A percentile compares a stretch with the other conserved stretches of the same genome.
Conservation (phyloP, 1,140 invertebrate species). For the Limonius californicus region DNA sequence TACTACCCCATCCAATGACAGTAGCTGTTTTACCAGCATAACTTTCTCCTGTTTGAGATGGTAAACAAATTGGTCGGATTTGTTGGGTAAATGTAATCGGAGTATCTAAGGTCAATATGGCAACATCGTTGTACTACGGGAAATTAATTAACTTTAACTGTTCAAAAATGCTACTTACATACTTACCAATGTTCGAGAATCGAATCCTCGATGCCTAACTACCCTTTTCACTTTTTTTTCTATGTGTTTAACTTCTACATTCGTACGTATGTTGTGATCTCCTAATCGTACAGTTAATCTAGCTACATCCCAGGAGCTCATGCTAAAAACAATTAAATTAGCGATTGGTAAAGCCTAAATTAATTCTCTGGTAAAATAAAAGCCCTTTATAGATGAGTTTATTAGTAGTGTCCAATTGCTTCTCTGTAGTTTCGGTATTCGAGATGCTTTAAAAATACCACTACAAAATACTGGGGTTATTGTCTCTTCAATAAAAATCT, state of each 20-base stretch:
- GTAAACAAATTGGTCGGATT: constrained; percentile 80
- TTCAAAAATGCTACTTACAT: too few species aligned
- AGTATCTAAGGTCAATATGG: constrained; percentile 75
- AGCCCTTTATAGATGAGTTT: too few species aligned
- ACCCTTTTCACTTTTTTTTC: constrained; percentile 75
- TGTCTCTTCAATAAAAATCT: too few species aligned
- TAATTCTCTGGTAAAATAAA: too few species aligned
- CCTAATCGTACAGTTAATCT: constrained; percentile 74
- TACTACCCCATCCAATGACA: constrained; percentile 81
- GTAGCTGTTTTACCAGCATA: constrained; percentile 69
- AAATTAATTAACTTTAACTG: constrained; percentile 9
- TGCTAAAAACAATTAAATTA: constrained; percentile 55
- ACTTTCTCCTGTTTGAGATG: constrained; percentile 50
- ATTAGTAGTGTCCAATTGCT: too few species aligned
- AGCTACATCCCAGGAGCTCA: constrained; percentile 84
- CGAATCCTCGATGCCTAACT: constrained; percentile 78
- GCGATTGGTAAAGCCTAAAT: neutral
- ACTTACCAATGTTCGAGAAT: constrained; percentile 74
- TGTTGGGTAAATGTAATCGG: constrained; percentile 70
- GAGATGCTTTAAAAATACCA: too few species aligned
- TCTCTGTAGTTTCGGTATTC: too few species aligned
- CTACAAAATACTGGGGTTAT: too few species aligned
- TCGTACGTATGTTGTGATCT: constrained; percentile 75
- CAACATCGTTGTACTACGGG: constrained; percentile 82
- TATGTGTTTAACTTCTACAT: constrained; percentile 67